These are phyloP conservation scores for Gymnothorax reevesii DNA, from an alignment of 2,797 vertebrate genomes.

Conservation along the genomic window DNA sequence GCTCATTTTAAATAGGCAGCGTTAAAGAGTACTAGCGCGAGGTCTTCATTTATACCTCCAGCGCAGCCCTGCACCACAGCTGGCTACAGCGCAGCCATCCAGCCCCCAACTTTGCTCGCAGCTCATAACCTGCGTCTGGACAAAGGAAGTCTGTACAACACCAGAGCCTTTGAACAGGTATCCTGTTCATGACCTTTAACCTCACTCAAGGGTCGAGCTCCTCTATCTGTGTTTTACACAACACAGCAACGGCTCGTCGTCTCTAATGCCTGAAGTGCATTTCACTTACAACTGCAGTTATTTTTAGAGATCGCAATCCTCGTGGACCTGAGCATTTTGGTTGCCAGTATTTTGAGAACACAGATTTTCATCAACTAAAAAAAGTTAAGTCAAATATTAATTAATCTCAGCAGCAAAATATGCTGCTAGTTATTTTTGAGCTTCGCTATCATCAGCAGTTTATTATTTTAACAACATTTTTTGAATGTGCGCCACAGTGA, in stretches of 20 bases:
- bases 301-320: neutral
- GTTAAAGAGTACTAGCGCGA: too few relatives aligned
- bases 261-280: neutral
- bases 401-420: neutral
- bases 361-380: neutral
- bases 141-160: neutral
- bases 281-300: neutral
- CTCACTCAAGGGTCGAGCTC: conserved; percentile 22
- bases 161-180: conserved; percentile 8
- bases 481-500: neutral
- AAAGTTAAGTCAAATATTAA: neutral
- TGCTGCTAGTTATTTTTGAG: neutral
- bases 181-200: conserved; percentile 18
- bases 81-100: too few relatives aligned
- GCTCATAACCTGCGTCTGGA: neutral
- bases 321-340: neutral
- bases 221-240: neutral
- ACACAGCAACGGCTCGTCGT: too few relatives aligned
- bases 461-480: neutral
- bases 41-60: too few relatives aligned
- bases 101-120: too few relatives aligned
- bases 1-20: too few relatives aligned
- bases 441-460: neutral
- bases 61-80: too few relatives aligned
- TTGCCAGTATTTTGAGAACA: neutral